These are phyloP conservation scores for Trachelus iudaicus DNA, from an alignment of 2,888 invertebrate species.

Conservation along the genomic window DNA sequence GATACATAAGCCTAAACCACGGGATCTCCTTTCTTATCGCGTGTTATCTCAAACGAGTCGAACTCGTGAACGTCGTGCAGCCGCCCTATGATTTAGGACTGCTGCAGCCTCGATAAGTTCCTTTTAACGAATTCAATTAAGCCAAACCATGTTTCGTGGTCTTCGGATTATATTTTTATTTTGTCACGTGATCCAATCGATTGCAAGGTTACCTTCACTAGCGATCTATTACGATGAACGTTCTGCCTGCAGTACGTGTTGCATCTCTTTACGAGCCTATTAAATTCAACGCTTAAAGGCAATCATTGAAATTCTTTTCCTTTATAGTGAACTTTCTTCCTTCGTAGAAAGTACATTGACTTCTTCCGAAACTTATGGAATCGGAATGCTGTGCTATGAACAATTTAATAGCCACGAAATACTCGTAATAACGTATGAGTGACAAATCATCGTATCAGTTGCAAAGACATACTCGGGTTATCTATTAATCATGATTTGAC, in stretches of 20 bases:
- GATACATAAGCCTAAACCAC: conserved; percentile 32
- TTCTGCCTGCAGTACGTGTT: background rate
- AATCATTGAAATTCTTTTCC: background rate
- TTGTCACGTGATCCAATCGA: background rate
- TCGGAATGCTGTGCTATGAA: background rate
- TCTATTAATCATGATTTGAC: background rate
- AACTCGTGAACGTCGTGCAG: conserved; percentile 7
- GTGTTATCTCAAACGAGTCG: conserved; percentile 26
- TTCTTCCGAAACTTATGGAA: background rate
- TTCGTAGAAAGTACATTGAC: background rate
- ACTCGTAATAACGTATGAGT: background rate
- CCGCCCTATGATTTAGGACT: background rate
- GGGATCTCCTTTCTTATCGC: conserved; percentile 35
- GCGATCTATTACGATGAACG: background rate
- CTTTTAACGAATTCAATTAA: conserved; percentile 8
- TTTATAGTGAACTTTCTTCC: background rate
- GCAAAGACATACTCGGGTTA: background rate
- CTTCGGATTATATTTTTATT: background rate
- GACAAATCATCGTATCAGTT: background rate
- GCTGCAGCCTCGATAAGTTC: background rate
- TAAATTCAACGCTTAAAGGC: background rate
- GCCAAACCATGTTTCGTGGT: background rate
- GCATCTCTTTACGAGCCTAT: background rate
- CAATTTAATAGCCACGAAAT: background rate
- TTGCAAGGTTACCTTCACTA: background rate